Base-by-base conservation (phyloP, 2,888 invertebrate species). In the Tetranychus truncatus region DNA sequence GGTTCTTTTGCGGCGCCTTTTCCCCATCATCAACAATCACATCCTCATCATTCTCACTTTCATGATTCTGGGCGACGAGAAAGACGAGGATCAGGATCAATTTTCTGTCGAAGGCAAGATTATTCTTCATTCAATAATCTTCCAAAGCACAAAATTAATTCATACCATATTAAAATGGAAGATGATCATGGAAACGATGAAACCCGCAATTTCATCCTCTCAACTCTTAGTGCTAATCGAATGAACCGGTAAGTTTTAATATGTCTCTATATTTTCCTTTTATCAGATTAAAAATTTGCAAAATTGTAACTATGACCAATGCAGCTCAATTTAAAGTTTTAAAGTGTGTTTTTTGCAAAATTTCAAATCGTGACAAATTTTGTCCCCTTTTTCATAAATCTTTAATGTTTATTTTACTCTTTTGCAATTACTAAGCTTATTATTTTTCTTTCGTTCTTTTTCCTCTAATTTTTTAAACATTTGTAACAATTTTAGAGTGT, bases 131-230 rank as follows among this genome's bases (percentile, higher is more conserved):
- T 95, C 88, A 92, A 93, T 84, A 88, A 89, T 80, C 87, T 97
- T 82, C 96, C 96, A 80, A 89, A 89, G 84, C 90, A 92, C 83
- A 95, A 95, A 86, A 89, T 95, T 83, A 97, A 97, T 87, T 95
- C 95, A 82, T 96, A 95, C 87, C 95, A 96, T 87, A 95, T 97
- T 83, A 96, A 96, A 91, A 94, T 96, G 87, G 96, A 97, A 85
- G 96, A 97, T 82, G 96, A 97, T 83, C 95, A 95, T 83, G 96
- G 96, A 81, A 96, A 96, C 84, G 97, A 97, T 83, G 97, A 97
- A 83, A 95, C 94, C 73, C 88, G 96, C 80, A 90, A 92, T 82
- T 96, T 96, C 86, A 92, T 97, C 81, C 86, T 97, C 82, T 93
- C 95, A 77, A 94, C 93, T 71, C 85, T 97, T 82, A 95, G 95